Base-by-base conservation (phyloP, 2,888 invertebrate species). In the Heliconius ethilla region DNA sequence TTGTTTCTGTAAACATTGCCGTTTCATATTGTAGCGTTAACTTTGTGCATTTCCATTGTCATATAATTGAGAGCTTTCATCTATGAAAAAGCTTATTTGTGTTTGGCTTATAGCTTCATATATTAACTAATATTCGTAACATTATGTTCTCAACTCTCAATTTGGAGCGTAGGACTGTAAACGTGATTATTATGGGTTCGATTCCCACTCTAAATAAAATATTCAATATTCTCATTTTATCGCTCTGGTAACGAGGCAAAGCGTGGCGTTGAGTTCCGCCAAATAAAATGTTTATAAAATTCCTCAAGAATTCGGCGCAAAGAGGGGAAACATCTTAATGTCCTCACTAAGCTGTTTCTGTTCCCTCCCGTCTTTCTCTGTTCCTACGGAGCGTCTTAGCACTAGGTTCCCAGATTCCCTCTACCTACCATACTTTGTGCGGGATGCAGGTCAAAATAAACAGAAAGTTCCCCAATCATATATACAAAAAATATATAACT, bases 1-100 rank as follows among this genome's bases (percentile, higher is more conserved):
- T 73, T 78, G 75, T 29, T 37, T 72, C 70, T 59, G 63, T 72
- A 69, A 75, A 75, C 59, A 73, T 55, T 72, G 65, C 9, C 63
- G 67, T 40, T 69, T 69, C 40, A 69, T 25, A 69, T n/a, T 37
- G 7, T n/a, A 40, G n/a, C 40, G 40, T 25, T 9, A 22, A n/a
- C 9, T 22, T 69, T 69, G 73, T 27, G 63, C 63, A 63, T 63
- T 63, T 63, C 63, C 63, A 63, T 27, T 63, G 63, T 15, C 63
- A 63, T 15, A 7, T 15, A 63, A 27, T 27, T 63, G 15, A 63
- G 27, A 63, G 4, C 27, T 27, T 63, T 63, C 5, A 27, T 63
- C 6, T 63, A n/a, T 11, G 9, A n/a, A 10, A 11, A 62, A 37
- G 33, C 37, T 66, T 10, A 11, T 18, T 33, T 66, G 22, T 33